Conservation (phyloP, 2,888 invertebrate species). For the Tachina grossa region DNA sequence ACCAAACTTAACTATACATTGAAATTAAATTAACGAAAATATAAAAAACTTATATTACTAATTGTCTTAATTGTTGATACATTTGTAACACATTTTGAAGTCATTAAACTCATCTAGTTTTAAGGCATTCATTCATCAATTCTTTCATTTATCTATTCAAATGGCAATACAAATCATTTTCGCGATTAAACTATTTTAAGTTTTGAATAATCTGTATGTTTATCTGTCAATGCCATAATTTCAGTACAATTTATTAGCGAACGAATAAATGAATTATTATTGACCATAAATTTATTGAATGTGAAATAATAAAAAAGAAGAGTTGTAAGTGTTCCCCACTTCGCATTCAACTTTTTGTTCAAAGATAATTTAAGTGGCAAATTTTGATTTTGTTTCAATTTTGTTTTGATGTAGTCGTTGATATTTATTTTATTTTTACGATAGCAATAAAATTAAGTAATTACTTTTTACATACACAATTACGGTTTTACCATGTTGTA, state of each 20-base stretch:
- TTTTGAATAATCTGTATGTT: constrained; percentile 5
- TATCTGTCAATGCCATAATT: constrained; percentile 18
- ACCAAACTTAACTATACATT: not conserved
- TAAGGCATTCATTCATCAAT: not conserved
- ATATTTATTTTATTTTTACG: constrained; percentile 63
- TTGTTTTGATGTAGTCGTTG: constrained; percentile 19
- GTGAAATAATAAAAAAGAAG: constrained; percentile 28
- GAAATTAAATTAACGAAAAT: not conserved
- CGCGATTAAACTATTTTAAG: constrained; percentile 9
- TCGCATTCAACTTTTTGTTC: not conserved
- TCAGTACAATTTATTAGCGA: constrained; percentile 17
- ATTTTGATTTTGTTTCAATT: constrained; percentile 12
- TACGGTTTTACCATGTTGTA: not conserved
- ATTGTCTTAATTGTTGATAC: not conserved
- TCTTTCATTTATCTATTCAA: not conserved
- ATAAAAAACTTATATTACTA: not conserved
- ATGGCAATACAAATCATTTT: not conserved
- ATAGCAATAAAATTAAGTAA: constrained; percentile 59
- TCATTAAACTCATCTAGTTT: constrained; percentile 3
- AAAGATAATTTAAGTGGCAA: constrained; percentile 12
- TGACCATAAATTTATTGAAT: constrained; percentile 33
- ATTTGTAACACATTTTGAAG: not conserved
- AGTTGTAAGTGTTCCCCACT: constrained; percentile 7
- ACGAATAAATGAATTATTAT: constrained; percentile 36
- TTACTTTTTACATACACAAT: not conserved